Evolutionary conservation across 2,113 vertebrate genomes (phyloP).

Genomic region (Notothenia coriiceps): DNA sequence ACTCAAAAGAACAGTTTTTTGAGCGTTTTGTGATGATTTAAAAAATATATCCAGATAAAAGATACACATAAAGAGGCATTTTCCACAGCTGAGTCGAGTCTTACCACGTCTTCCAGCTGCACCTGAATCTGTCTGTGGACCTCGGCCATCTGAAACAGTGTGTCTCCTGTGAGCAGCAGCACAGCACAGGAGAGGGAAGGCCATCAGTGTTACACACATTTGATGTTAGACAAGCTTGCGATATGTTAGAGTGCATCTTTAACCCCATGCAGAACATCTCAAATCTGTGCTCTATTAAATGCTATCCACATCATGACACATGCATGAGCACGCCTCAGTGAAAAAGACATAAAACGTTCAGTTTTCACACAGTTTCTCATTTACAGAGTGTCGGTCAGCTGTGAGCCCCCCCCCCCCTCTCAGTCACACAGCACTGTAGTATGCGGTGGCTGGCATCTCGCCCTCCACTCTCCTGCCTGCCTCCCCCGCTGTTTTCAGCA

Average conservation of each 20-base stretch:
- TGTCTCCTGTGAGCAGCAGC: constrained; percentile 82
- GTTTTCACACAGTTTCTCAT: constrained; percentile 45
- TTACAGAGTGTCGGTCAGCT: constrained; percentile 59
- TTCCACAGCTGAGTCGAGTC: constrained; percentile 35
- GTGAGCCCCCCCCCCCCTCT: constrained; percentile 54
- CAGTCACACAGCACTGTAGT: constrained; percentile 76
- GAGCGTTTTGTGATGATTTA: no score
- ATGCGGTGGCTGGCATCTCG: constrained; percentile 82
- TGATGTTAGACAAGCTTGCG: neutral
- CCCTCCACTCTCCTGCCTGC: constrained; percentile 78
- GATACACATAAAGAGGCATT: no score
- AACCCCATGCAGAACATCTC: neutral
- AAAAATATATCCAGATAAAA: no score
- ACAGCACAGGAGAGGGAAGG: constrained; percentile 3
- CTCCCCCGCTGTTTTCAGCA: constrained; percentile 85
- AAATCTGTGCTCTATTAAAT: neutral
- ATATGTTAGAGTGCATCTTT: constrained; percentile 9
- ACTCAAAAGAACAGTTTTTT: no score
- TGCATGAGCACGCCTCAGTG: neutral
- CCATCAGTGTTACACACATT: neutral
- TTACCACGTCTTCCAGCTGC: constrained; percentile 89
- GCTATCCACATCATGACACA: neutral
- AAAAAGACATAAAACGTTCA: constrained; percentile 25
- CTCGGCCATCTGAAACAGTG: constrained; percentile 91
- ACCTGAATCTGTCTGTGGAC: constrained; percentile 91